These are phyloP conservation scores for Gobionotothen gibberifrons DNA, from an alignment of 2,797 vertebrate genomes.

Conservation along the genomic window DNA sequence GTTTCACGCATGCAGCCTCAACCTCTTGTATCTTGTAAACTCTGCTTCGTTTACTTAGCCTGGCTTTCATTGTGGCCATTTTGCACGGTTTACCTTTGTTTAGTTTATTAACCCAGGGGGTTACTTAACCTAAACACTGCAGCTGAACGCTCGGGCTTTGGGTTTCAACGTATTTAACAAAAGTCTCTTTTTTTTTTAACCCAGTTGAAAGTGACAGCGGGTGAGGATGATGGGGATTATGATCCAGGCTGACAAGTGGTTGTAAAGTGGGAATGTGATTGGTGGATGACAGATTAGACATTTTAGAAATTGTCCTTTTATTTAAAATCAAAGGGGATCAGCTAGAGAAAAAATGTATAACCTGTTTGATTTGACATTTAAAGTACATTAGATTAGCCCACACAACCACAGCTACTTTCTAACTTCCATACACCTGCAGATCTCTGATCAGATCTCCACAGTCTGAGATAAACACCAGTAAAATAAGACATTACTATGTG, in stretches of 20 bases:
- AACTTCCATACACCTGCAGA: no score
- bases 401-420: no score
- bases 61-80: constrained; percentile 98
- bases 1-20: constrained; percentile 84
- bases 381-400: no score
- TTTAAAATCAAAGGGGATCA: constrained; percentile 13
- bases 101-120: constrained; percentile 98
- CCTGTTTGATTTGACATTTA: not conserved
- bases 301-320: not conserved
- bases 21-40: constrained; percentile 91
- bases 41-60: constrained; percentile 95
- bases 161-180: constrained; percentile 89
- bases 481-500: no score
- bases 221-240: constrained; percentile 86
- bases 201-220: constrained; percentile 86
- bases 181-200: constrained; percentile 84
- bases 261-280: constrained; percentile 54
- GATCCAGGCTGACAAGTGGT: constrained; percentile 84
- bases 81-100: constrained; percentile 98
- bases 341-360: not conserved
- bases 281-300: constrained; percentile 31
- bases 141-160: constrained; percentile 89
- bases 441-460: no score
- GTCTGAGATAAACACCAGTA: no score
- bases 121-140: constrained; percentile 97